Evolutionary conservation across 2,113 vertebrate genomes (phyloP).

Genomic region (Corydoras sp.): DNA sequence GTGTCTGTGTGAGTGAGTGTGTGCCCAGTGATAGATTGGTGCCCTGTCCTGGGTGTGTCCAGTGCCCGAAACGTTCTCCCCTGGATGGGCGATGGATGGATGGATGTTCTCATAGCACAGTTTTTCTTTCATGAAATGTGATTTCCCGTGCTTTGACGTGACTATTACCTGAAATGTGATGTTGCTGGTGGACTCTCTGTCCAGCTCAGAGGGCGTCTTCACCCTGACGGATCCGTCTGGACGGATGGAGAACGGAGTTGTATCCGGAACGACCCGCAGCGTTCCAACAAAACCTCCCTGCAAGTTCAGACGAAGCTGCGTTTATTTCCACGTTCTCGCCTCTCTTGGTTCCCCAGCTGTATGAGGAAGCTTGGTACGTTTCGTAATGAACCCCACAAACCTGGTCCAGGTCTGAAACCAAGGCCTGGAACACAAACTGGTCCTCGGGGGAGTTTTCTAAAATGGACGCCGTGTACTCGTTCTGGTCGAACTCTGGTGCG

Average conservation of each 20-base stretch:
- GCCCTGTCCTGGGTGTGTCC: no score
- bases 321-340: neutral
- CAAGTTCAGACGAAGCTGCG: neutral
- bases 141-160: neutral
- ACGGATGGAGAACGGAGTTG: conserved; percentile 61
- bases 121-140: no score
- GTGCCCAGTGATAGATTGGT: no score
- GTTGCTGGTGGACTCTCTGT: conserved; percentile 55
- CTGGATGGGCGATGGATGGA: no score
- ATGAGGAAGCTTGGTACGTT: neutral
- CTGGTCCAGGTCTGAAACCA: conserved; percentile 63
- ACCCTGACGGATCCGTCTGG: conserved; percentile 60
- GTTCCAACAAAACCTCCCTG: conserved; percentile 72
- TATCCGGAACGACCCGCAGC: conserved; percentile 50
- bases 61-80: no score
- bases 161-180: conserved; percentile 38
- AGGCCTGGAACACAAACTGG: conserved; percentile 53
- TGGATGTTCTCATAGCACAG: no score
- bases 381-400: conserved; percentile 34
- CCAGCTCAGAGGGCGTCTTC: conserved; percentile 53
- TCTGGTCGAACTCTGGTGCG: conserved; percentile 51
- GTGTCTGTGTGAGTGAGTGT: no score
- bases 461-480: conserved; percentile 49
- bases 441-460: conserved; percentile 62
- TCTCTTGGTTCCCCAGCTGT: neutral